Evolutionary conservation across 2,888 invertebrate genomes (phyloP).

Genomic region (Cataglyphis cursor): DNA sequence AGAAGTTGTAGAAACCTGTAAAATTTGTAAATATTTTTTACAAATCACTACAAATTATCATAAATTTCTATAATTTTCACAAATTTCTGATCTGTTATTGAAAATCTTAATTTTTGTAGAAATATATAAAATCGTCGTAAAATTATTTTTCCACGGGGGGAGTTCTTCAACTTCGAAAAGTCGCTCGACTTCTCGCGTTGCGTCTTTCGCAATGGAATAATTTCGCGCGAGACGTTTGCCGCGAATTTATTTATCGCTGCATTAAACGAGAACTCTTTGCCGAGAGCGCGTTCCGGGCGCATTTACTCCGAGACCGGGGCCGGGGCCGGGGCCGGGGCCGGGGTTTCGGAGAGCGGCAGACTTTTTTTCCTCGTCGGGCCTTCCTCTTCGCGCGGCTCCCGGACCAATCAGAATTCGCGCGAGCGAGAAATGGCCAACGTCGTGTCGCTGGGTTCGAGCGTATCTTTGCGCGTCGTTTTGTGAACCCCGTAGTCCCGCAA

Average conservation of each 20-base stretch:
- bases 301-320: slow-evolving; percentile 34
- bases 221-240: not conserved
- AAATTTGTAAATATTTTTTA: not conserved
- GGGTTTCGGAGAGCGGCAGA: slow-evolving; percentile 59
- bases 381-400: slow-evolving; percentile 75
- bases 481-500: slow-evolving; percentile 90
- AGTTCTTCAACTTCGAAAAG: too few relatives aligned
- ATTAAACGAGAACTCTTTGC: slow-evolving; percentile 57
- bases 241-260: too few relatives aligned
- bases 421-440: slow-evolving; percentile 84
- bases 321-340: not conserved
- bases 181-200: not conserved
- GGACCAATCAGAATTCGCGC: slow-evolving; percentile 83
- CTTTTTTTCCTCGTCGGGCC: slow-evolving; percentile 76
- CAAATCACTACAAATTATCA: not conserved
- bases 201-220: too few relatives aligned
- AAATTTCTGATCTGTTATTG: not conserved
- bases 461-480: slow-evolving; percentile 93
- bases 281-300: slow-evolving; percentile 65
- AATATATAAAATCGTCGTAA: too few relatives aligned
- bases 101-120: not conserved
- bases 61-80: not conserved
- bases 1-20: not conserved
- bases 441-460: slow-evolving; percentile 88
- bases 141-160: too few relatives aligned